Base-by-base conservation (phyloP, 2,113 vertebrate genomes). In the Gopherus evgoodei region DNA sequence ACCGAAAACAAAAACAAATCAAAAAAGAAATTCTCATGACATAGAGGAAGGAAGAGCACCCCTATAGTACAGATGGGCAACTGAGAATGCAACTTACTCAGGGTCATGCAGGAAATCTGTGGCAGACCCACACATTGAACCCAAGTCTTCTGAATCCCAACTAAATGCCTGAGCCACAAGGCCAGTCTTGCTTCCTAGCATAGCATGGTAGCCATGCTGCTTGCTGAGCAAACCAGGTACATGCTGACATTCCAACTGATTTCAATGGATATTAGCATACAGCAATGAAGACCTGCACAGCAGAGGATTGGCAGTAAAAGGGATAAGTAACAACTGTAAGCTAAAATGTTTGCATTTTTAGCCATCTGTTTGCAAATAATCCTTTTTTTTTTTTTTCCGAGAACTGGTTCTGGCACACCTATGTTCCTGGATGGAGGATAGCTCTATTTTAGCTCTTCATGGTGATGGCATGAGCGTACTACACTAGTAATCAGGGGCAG, bases 341-440 rank as follows among this genome's bases (percentile, higher is more conserved):
- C 91, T 75, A 90, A 92, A 96, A 75, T 91, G 81, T 96, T 93
- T 93, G 93, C 90, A 85, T 92, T 96, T 92, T 91, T 42, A 91
- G 81, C 94, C 95, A 97, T 96, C 96, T 97, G 96, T 95, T 96
- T 95, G 96, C 95, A 96, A 96, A 97, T 96, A 22, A 54, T 54
- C 56, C 56, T 90, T 95, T 83, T 87, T 95, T 96, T 92, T 87
- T 83, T 87, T 95, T 96, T 91, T 85, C 90, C 72, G 91, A 95
- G 42, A 62, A 79, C 75, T 88, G 79, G 50, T 94, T 96, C 81
- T 94, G 35, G 88, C 80, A 76, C 57, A 92, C 75, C 29, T 78
- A 6, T 88, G 25, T 87, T 95, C 85, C 79, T 93, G 86, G 11
- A 65, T 35, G 47, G 21, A 92, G 81, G 38, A 13, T 54, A 91